These are phyloP conservation scores for Natrix natrix DNA, from an alignment of 2,797 vertebrate species.

Conservation along the genomic window DNA sequence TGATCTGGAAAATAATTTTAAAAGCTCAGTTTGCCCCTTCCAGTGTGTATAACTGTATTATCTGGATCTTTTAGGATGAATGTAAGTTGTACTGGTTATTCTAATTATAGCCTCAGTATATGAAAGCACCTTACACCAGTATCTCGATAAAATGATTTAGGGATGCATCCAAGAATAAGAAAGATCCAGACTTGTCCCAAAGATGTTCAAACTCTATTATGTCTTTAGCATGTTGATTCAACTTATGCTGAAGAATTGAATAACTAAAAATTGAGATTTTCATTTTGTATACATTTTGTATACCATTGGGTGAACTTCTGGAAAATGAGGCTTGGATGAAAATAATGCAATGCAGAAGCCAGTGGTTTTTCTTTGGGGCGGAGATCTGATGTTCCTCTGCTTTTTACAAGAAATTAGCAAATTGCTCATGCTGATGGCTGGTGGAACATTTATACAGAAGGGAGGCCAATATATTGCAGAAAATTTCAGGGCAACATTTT, in stretches of 20 bases:
- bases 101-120: not conserved
- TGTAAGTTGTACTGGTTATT: not conserved
- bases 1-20: not conserved
- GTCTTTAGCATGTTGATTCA: not conserved
- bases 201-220: not conserved
- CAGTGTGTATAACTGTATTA: not conserved
- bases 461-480: not conserved
- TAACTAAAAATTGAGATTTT: not conserved
- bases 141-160: not conserved
- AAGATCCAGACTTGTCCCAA: not conserved
- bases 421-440: not conserved
- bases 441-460: not conserved
- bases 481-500: not conserved
- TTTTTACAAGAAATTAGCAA: not conserved
- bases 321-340: not conserved
- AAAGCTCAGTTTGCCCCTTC: not conserved
- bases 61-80: not conserved
- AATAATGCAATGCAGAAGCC: not conserved
- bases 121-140: not conserved
- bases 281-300: not conserved
- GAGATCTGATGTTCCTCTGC: not conserved
- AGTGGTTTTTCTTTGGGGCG: not conserved
- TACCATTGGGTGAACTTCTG: not conserved
- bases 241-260: not conserved
- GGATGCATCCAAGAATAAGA: conserved; percentile 5